These are phyloP conservation scores for Pelecanus crispus DNA, from an alignment of 2,113 vertebrate species.

Conservation along the genomic window DNA sequence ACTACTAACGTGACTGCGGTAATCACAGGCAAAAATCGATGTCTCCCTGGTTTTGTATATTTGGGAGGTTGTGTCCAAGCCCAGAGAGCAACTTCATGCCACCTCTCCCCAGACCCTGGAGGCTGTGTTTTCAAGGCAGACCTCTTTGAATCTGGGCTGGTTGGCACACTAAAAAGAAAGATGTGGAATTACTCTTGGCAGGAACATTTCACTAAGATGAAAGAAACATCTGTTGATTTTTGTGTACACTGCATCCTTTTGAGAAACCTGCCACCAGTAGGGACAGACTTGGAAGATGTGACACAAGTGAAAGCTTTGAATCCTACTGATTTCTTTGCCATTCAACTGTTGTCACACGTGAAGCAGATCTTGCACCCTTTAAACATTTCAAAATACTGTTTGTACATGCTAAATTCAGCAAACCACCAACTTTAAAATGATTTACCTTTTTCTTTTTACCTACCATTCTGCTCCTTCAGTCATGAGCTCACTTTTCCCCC, in stretches of 20 bases:
- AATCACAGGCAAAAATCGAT: not conserved
- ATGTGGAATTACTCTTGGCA: not conserved
- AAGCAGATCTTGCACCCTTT: not conserved
- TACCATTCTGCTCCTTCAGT: not conserved
- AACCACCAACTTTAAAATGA: not conserved
- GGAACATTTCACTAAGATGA: not conserved
- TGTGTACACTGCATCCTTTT: not conserved
- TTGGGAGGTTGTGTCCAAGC: not conserved
- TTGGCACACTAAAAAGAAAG: not conserved
- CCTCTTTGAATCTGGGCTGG: not conserved
- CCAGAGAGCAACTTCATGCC: not conserved
- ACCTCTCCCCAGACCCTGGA: not conserved
- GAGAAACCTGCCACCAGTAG: not conserved
- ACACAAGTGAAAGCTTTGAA: not conserved
- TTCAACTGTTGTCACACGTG: not conserved
- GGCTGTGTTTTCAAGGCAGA: not conserved
- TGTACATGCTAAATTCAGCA: not conserved
- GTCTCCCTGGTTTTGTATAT: not conserved
- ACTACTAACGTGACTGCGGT: not conserved
- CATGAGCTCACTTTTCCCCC: not conserved
- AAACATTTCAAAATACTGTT: not conserved
- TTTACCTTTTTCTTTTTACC: not conserved
- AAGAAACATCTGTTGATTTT: not conserved
- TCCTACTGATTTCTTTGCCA: not conserved
- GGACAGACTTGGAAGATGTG: not conserved